Evolutionary conservation across 2,113 vertebrate genomes (phyloP), one percentile per base, ranked within the genome.

Genomic region (Meleagris gallopavo): DNA sequence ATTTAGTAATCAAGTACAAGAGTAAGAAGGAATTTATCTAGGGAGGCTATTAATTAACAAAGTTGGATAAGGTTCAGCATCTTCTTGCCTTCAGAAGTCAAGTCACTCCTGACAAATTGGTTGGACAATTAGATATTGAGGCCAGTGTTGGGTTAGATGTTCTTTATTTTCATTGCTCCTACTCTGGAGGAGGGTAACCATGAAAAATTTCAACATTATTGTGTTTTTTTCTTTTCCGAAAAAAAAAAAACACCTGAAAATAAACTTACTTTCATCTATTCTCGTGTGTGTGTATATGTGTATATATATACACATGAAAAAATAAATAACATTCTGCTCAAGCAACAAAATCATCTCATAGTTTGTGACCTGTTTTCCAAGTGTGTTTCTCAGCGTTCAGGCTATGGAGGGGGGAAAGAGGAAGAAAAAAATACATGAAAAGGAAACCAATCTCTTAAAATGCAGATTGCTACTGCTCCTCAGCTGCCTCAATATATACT

Each of bases 1-100:
- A 97, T 97, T 97, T 97, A 97, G 93, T 96, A 98, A 98, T 97
- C 95, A 97, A 95, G 93, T 95, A 85, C 65, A 96, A 66, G 89
- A 95, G 90, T 97, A 97, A 97, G 97, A 97, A 95, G 91, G 71
- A 97, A 95, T 97, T 98, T 97, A 95, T 98, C 97, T 97, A 85
- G 97, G 96, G 97, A 97, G 95, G 77, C 77, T 97, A 94, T 98
- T 98, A 98, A 98, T 98, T 98, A 98, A 97, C 90, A 95, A 96
- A 97, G 86, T 97, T 98, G 97, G 97, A 97, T 96, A 95, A 83
- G 71, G 77, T 97, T 98, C 95, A 97, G 76, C 75, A 92, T 96
- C 92, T 90, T 96, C 78, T 91, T 98, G 89, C 88, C 85, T 96
- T 97, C 71, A 67, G 95, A 97, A 97, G 92, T 96, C 93, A 96